These are phyloP conservation scores for Allacma fusca DNA, from an alignment of 2,888 invertebrate genomes.

Conservation along the genomic window DNA sequence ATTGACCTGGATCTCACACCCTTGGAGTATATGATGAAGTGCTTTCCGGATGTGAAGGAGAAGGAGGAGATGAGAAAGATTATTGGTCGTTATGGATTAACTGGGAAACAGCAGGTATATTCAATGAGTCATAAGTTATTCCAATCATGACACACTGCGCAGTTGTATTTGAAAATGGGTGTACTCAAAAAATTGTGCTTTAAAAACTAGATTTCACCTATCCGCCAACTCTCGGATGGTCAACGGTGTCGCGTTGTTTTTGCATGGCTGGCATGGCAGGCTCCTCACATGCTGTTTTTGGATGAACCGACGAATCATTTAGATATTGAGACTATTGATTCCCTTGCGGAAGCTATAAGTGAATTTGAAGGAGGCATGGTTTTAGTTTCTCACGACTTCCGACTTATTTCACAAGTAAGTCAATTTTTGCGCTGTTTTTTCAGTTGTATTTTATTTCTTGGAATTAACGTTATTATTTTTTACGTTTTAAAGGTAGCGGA, in stretches of 20 bases:
- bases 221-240: constrained; percentile 94
- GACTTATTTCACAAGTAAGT: constrained; percentile 94
- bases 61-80: constrained; percentile 99
- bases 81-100: constrained; percentile 96
- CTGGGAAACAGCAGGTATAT: constrained; percentile 85
- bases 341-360: constrained; percentile 95
- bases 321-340: constrained; percentile 98
- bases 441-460: neutral
- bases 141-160: too few relatives aligned
- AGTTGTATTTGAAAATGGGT: too few relatives aligned
- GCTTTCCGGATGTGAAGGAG: constrained; percentile 96
- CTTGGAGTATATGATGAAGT: constrained; percentile 97
- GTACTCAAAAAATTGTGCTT: neutral
- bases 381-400: constrained; percentile 99
- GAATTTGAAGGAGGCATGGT: constrained; percentile 99
- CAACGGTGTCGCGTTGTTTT: constrained; percentile 98
- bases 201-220: constrained; percentile 85
- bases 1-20: constrained; percentile 94
- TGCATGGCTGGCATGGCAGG: constrained; percentile 98
- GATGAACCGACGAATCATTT: constrained; percentile 70
- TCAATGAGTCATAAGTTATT: constrained; percentile 63
- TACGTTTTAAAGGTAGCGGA: constrained; percentile 84
- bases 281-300: constrained; percentile 84
- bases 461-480: constrained; percentile 8
- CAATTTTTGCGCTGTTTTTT: neutral